Evolutionary conservation across 1,140 invertebrate species (phyloP).

Genomic region (Penaeus vannamei): DNA sequence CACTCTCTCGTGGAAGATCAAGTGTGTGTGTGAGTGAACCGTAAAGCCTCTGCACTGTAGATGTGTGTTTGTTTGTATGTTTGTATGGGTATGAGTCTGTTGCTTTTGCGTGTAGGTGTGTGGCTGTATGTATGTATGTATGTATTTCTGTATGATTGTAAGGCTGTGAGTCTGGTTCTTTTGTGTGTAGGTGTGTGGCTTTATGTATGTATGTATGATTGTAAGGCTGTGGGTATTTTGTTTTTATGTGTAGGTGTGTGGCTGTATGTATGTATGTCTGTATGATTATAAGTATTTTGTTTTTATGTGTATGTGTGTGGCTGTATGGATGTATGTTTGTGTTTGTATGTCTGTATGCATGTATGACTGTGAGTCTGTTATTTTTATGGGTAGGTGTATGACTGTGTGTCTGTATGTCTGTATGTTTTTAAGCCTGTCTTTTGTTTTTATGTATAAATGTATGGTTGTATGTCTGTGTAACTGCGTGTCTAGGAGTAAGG

Average conservation of each 20-base stretch:
- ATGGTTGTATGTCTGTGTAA: neutral
- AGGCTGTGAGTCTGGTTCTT: neutral
- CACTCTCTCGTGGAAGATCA: too few species aligned
- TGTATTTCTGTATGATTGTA: neutral
- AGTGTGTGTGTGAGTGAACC: too few species aligned
- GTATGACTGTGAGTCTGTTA: neutral
- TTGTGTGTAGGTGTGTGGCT: neutral
- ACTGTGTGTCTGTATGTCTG: neutral
- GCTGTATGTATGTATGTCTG: constrained; percentile 7
- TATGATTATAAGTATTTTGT: neutral
- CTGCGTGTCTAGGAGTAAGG: too few species aligned
- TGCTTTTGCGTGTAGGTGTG: too few species aligned
- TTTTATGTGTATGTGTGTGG: neutral
- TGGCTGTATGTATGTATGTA: neutral
- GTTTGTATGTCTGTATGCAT: too few species aligned
- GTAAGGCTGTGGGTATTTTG: too few species aligned
- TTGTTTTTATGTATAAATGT: constrained; percentile 1
- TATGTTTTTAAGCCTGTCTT: neutral
- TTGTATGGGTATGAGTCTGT: too few species aligned
- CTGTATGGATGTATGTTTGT: too few species aligned
- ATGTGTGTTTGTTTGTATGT: too few species aligned
- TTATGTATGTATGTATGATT: neutral
- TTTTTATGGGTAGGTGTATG: neutral
- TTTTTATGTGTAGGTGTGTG: too few species aligned
- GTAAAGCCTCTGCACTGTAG: too few species aligned